These are phyloP conservation scores for Channa maculata DNA, from an alignment of 2,113 vertebrate species.

Conservation along the genomic window DNA sequence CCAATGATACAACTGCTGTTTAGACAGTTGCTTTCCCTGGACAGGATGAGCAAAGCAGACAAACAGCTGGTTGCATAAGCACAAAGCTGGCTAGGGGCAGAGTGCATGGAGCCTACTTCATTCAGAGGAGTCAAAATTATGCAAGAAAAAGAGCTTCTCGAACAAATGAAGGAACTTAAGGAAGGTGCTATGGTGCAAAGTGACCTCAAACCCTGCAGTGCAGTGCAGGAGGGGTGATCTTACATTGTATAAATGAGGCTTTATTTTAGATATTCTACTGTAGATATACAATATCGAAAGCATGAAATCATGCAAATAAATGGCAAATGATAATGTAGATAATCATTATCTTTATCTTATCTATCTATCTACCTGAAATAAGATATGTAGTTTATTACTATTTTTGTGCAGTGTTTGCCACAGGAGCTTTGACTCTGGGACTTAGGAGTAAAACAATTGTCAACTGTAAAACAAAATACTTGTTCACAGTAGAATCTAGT, in stretches of 20 bases:
- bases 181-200: neutral
- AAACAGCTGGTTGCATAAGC: constrained; percentile 65
- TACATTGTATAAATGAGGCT: neutral
- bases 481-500: no score
- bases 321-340: neutral
- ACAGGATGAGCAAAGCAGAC: constrained; percentile 46
- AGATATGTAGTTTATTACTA: no score
- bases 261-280: neutral
- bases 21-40: constrained; percentile 76
- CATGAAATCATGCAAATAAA: neutral
- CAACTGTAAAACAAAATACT: no score
- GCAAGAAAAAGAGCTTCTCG: constrained; percentile 13
- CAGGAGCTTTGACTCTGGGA: no score
- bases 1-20: constrained; percentile 59
- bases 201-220: neutral
- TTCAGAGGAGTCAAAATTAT: constrained; percentile 19
- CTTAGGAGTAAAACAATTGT: no score
- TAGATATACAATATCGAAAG: neutral
- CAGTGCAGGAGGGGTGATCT: neutral
- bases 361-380: no score
- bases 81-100: constrained; percentile 44
- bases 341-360: neutral
- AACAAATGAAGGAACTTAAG: constrained; percentile 3
- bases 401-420: no score
- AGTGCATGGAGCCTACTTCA: constrained; percentile 19